Conservation (phyloP, 2,113 vertebrate genomes). For the Myrmecobius fasciatus region DNA sequence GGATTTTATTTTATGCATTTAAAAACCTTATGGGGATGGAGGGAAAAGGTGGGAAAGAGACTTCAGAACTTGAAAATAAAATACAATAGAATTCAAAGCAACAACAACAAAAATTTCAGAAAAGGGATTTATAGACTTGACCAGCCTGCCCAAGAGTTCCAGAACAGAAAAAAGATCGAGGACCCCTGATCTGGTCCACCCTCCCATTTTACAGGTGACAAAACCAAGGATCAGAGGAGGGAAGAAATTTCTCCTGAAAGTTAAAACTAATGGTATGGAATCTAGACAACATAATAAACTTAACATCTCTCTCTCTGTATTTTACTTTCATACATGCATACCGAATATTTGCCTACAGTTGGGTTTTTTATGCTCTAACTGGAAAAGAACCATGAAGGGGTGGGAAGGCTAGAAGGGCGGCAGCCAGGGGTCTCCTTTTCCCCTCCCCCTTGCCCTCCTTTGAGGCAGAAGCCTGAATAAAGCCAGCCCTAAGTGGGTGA, state of each 20-base stretch:
- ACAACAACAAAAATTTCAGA: not conserved
- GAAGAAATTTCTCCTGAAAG: not conserved
- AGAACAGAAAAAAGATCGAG: not conserved
- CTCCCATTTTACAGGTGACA: not conserved
- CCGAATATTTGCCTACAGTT: not conserved
- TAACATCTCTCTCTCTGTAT: too few species aligned
- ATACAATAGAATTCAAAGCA: not conserved
- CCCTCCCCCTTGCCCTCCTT: not conserved
- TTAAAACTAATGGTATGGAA: not conserved
- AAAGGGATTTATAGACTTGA: not conserved
- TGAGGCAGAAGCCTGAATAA: not conserved
- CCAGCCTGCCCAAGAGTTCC: not conserved
- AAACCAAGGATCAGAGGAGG: not conserved
- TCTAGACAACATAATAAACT: too few species aligned
- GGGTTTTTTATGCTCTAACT: not conserved
- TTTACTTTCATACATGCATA: not conserved
- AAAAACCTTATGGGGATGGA: not conserved
- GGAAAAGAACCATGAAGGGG: not conserved
- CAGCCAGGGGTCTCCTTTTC: not conserved
- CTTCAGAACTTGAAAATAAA: not conserved
- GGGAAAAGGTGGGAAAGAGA: not conserved
- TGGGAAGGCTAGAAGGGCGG: not conserved
- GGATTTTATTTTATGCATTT: not conserved
- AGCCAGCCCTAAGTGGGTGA: not conserved
- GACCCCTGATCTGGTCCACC: not conserved